Evolutionary conservation across 2,113 vertebrate species (phyloP), one percentile per base, ranked within the genome.

Genomic region (Irena cyanogastra): DNA sequence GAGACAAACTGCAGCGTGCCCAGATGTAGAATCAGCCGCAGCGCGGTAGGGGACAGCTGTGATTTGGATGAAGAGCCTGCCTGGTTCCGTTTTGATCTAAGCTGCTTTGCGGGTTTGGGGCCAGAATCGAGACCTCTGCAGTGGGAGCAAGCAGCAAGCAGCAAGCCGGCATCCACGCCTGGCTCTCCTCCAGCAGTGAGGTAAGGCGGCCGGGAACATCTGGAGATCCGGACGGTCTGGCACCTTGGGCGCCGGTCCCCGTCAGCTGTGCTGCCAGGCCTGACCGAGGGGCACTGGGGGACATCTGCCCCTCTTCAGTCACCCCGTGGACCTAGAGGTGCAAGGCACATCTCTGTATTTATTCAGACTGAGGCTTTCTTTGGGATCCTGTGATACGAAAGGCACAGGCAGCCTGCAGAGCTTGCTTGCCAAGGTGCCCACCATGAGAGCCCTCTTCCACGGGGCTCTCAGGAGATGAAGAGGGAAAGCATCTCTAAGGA

Each of bases 211-310:
- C 1, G 10, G 79, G 68, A 86, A 69, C 64, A 87, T 50, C 57
- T 69, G 49, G 83, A 54, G 52, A 56, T 33, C 7, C 1, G 31
- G 37, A 9, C 15, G n/a, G 41, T 23, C 26, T 18, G 66, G 68
- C 2, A 0, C 16, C 3, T 8, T 4, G 37, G 35, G 54, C 47
- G 41, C 16, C 2, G 7, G 6, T 52, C 22, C 41, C 57, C 0
- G 1, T 3, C 21, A 50, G 44, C 76, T 37, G 82, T 33, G 41
- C 76, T 78, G 54, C 71, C 6, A 3, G 39, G 12, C 50, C 28
- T 26, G 41, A 4, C 33, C 35, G 1, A 1, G 1, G 42, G 54
- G 47, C 45, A 2, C 33, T 3, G 76, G 22, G 47, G 17, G 27
- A 56, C 41, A 17, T 8, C 68, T 30, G 10, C 5, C 4, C 16